Conservation (phyloP, 1,140 invertebrate species). For the Diuraphis noxia region DNA sequence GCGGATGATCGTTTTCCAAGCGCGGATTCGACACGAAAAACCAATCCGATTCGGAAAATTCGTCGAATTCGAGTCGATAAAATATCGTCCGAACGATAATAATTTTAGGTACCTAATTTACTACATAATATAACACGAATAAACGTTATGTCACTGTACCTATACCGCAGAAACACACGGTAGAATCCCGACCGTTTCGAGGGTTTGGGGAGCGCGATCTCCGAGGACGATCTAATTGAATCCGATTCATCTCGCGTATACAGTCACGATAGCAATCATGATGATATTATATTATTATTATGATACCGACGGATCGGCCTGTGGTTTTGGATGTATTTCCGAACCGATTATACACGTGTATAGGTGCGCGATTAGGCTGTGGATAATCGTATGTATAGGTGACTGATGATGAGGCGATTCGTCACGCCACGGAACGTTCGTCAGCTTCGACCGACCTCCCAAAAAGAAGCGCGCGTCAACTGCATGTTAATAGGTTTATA, state of each 20-base stretch:
- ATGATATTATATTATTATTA: not conserved
- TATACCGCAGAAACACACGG: not conserved
- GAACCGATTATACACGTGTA: not conserved
- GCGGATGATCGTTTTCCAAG: not conserved
- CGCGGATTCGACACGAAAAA: not conserved
- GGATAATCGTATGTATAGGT: conserved; percentile 26
- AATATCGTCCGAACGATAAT: not conserved
- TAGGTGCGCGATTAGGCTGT: not conserved
- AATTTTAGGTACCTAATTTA: not conserved
- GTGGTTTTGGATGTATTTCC: not conserved
- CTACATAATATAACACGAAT: not conserved
- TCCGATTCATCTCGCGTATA: not conserved
- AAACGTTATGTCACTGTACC: not conserved
- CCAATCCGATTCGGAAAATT: not conserved
- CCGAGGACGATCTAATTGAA: not conserved
- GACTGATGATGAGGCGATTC: conserved; percentile 33
- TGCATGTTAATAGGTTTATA: conserved; percentile 20
- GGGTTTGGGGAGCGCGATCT: not conserved
- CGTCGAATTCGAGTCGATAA: not conserved
- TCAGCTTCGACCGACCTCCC: not conserved
- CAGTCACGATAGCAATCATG: not conserved
- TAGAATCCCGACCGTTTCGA: not conserved
- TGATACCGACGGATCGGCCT: not conserved
- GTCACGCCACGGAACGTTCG: conserved; percentile 22
- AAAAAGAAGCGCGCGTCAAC: not conserved